These are phyloP conservation scores for Galbula dea DNA, from an alignment of 2,113 vertebrate genomes.

Conservation along the genomic window DNA sequence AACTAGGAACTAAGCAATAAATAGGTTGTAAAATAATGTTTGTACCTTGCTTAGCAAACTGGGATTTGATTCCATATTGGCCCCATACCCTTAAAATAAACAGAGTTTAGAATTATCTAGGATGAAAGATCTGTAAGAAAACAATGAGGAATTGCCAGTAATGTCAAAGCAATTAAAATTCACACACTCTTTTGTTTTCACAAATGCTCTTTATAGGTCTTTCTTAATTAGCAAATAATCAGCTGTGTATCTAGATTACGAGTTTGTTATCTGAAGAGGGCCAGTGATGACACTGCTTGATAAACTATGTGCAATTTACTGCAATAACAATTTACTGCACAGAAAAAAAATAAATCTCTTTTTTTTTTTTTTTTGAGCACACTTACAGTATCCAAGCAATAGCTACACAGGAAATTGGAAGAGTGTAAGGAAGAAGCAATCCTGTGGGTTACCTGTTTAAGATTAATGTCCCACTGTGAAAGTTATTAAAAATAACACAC, in stretches of 20 bases:
- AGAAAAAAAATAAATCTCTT: neutral
- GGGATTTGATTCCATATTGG: constrained; percentile 4
- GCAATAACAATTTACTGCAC: neutral
- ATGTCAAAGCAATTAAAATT: constrained; percentile 29
- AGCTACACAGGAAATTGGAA: neutral
- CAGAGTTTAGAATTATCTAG: neutral
- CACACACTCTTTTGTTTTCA: constrained; percentile 1
- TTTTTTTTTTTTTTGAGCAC: neutral
- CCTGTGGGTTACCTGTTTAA: neutral
- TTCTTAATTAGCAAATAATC: constrained; percentile 33
- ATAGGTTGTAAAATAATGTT: neutral
- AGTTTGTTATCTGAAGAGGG: neutral
- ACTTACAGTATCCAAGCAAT: neutral
- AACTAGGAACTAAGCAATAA: neutral
- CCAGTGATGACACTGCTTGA: neutral
- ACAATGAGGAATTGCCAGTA: neutral
- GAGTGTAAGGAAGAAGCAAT: neutral
- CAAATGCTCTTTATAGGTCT: neutral
- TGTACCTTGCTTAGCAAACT: constrained; percentile 5
- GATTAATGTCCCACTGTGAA: neutral
- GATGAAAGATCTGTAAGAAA: constrained; percentile 1
- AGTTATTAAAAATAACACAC: neutral
- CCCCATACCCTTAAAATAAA: constrained; percentile 4
- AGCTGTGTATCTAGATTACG: neutral
- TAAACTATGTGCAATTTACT: neutral